Percentiles rank a stretch among this genome's conserved stretches.
phyloP scores from a whole-genome alignment of 2,113 vertebrate species.

The Centrocercus urophasianus region DNA sequence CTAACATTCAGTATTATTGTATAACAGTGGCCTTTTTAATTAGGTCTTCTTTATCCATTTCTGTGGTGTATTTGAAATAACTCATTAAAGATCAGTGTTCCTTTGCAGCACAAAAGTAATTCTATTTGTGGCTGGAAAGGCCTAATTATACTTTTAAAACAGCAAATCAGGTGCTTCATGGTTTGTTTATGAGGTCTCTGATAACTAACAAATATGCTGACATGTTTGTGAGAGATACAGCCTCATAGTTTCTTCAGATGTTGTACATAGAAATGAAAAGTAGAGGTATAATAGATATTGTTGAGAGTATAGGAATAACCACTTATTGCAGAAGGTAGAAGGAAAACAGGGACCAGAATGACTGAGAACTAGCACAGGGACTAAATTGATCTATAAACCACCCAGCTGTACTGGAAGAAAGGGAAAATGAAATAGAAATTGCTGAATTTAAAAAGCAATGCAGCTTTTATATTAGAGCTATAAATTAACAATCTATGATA shows the following conservation, averaged over 20 bases:
- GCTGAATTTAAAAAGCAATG: neutral
- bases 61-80: neutral
- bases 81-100: neutral
- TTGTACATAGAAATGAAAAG: neutral
- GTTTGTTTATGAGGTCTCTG: neutral
- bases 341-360: neutral
- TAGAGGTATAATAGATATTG: neutral
- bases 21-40: slow-evolving; percentile 11
- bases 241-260: neutral
- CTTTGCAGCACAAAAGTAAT: neutral
- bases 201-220: neutral
- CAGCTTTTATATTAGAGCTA: neutral
- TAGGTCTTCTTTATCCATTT: neutral
- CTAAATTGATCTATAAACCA: neutral
- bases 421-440: neutral
- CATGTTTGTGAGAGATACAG: neutral
- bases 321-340: neutral
- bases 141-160: neutral
- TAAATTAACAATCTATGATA: neutral
- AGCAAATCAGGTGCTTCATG: neutral
- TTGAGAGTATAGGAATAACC: neutral
- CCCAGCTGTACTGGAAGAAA: neutral
- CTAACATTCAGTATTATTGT: neutral
- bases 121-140: neutral
- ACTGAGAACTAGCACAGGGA: neutral